Evolutionary conservation across 2,888 invertebrate genomes (phyloP).

Genomic region (Euplagia quadripunctaria): DNA sequence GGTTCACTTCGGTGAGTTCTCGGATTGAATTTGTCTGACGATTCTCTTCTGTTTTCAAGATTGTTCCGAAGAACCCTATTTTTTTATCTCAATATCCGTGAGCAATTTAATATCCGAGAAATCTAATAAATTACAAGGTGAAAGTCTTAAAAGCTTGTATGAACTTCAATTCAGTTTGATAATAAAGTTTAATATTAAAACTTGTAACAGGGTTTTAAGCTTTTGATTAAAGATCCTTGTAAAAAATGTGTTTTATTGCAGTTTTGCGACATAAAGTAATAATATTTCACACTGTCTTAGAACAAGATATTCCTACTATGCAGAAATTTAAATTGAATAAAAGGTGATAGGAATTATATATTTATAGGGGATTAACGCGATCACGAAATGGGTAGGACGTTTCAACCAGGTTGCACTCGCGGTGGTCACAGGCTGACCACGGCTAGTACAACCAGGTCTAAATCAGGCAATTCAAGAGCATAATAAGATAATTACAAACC

Average conservation of each 20-base stretch:
- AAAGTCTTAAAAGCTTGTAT: not conserved
- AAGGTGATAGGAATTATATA: not conserved
- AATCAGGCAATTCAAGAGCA: too few species aligned
- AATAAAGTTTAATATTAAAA: not conserved
- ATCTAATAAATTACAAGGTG: conserved; percentile 5
- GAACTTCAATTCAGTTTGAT: not conserved
- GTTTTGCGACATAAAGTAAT: not conserved
- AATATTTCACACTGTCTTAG: not conserved
- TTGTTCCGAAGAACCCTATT: not conserved
- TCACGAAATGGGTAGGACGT: too few species aligned
- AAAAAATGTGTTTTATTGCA: not conserved
- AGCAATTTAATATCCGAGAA: not conserved
- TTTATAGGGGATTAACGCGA: too few species aligned
- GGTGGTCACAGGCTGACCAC: too few species aligned
- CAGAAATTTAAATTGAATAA: not conserved
- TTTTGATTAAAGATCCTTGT: not conserved
- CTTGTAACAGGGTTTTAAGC: not conserved
- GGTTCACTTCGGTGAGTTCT: not conserved
- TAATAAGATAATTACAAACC: too few species aligned
- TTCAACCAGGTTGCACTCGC: too few species aligned
- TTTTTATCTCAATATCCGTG: not conserved
- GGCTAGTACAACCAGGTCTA: too few species aligned
- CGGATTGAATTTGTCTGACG: not conserved
- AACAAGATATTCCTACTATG: not conserved
- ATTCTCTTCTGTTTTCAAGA: not conserved